Evolutionary conservation across 1,140 invertebrate genomes (phyloP).

Genomic region (Calosoma granatense): DNA sequence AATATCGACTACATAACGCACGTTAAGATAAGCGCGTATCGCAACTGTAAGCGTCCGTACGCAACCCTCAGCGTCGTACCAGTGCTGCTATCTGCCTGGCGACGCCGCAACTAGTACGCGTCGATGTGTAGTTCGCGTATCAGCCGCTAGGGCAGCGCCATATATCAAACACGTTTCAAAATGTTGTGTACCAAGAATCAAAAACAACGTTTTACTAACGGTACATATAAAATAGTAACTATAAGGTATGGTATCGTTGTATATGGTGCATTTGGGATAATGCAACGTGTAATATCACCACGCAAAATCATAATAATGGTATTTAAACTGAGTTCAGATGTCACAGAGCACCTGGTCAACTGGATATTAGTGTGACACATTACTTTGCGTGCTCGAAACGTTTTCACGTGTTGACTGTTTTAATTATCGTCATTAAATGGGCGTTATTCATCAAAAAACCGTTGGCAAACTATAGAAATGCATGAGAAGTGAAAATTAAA

Average conservation of each 20-base stretch:
- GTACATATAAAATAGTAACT: too few species aligned
- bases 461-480: background rate
- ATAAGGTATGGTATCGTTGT: too few species aligned
- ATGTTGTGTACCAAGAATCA: too few species aligned
- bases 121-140: background rate
- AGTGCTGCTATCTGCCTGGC: background rate
- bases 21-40: too few species aligned
- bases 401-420: constrained; percentile 1
- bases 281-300: background rate
- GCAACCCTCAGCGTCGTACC: background rate
- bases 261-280: too few species aligned
- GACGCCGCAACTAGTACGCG: background rate
- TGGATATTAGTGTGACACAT: background rate
- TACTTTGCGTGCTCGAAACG: background rate
- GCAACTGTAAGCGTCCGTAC: too few species aligned
- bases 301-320: constrained; percentile 2
- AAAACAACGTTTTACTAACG: too few species aligned
- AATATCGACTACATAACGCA: too few species aligned
- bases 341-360: background rate
- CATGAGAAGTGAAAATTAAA: constrained; percentile 1
- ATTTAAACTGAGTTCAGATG: too few species aligned
- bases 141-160: background rate
- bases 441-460: constrained; percentile 2
- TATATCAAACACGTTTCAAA: too few species aligned
- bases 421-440: background rate